Evolutionary conservation across 2,888 invertebrate genomes (phyloP), one percentile per base, ranked within the genome.

Genomic region (Thysanoteuthis rhombus): DNA sequence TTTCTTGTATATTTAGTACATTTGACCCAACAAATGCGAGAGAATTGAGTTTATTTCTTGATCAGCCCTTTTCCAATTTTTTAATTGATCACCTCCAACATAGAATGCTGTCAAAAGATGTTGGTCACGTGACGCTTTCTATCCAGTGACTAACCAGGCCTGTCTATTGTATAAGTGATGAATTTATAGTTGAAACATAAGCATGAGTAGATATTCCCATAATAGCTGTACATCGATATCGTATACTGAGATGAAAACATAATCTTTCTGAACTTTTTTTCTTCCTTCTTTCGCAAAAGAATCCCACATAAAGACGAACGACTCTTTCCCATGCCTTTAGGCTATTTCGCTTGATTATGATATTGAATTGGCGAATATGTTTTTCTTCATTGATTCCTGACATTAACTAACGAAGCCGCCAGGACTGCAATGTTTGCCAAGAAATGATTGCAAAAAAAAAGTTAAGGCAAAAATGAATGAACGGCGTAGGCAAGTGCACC

Each of bases 301-400:
- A 75, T n/a, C 75, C 75, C 12, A 75, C 19, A 75, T 75, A n/a
- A 75, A 75, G 75, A 12, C 75, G n/a, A 75, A 75, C 75, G 32
- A 75, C n/a, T 75, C 47, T 47, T 47, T 22, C n/a, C 75, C 8
- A 16, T 75, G 75, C 75, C 75, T 75, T 75, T n/a, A 75, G 75
- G 75, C 75, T 75, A 75, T 75, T 75, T 75, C 75, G n/a, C 75
- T 75, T 75, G 75, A 75, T 75, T 75, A 75, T 75, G 32, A 75
- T 75, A 75, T 75, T 75, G 75, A 75, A 75, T 75, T n/a, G 75
- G 32, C 75, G 75, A 75, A 75, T 75, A 32, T 75, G 75, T 75
- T 75, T 75, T 75, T 75, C 75, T 75, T n/a, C n/a, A n/a, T n/a
- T 75, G 75, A 75, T 75, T 75, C 75, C 75, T 75, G 75, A 75